Evolutionary conservation across 2,113 vertebrate species (phyloP).

Genomic region (Erinaceus europaeus): DNA sequence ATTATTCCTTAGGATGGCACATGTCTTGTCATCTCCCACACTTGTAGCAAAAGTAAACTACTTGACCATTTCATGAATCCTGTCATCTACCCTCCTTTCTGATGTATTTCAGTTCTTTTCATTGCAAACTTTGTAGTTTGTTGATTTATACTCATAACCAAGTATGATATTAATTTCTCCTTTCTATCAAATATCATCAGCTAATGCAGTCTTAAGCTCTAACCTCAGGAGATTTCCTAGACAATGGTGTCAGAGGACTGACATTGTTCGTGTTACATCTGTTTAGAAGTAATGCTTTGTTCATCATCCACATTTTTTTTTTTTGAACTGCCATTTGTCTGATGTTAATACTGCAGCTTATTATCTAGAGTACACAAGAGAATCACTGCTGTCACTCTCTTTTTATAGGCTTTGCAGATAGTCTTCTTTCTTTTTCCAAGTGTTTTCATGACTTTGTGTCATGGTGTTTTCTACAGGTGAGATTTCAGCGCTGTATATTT

Average conservation of each 20-base stretch:
- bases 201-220: constrained; percentile 67
- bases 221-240: constrained; percentile 72
- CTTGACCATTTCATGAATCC: constrained; percentile 64
- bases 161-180: constrained; percentile 50
- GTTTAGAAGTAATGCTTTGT: constrained; percentile 64
- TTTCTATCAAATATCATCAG: constrained; percentile 76
- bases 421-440: constrained; percentile 53
- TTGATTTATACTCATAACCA: constrained; percentile 73
- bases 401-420: constrained; percentile 48
- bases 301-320: constrained; percentile 24
- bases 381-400: constrained; percentile 43
- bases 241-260: constrained; percentile 64
- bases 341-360: constrained; percentile 66
- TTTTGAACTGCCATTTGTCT: constrained; percentile 65
- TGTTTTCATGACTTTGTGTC: constrained; percentile 37
- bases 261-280: constrained; percentile 66
- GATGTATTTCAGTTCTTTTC: constrained; percentile 75
- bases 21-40: neutral
- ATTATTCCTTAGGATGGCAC: neutral
- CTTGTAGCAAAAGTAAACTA: constrained; percentile 28
- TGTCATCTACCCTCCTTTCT: constrained; percentile 74
- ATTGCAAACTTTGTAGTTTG: constrained; percentile 81
- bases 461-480: constrained; percentile 65
- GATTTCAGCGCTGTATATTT: constrained; percentile 63
- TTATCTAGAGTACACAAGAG: constrained; percentile 62